Evolutionary conservation across 2,797 vertebrate species (phyloP).

Genomic region (Echiichthys vipera): DNA sequence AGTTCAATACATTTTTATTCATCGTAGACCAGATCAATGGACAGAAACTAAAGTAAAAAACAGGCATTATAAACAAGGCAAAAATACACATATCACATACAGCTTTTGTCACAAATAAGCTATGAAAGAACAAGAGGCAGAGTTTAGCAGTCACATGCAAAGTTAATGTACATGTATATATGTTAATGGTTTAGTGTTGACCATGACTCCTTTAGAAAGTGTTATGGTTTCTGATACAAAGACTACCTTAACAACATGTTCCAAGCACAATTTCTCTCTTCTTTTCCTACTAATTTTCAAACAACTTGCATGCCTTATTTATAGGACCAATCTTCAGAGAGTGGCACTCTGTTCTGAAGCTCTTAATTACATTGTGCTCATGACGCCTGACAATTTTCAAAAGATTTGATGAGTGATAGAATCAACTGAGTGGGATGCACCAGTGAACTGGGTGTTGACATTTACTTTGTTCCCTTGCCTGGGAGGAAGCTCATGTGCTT

Average conservation of each 20-base stretch:
- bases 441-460: not conserved
- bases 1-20: not conserved
- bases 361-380: not conserved
- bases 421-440: not conserved
- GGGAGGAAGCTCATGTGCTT: not conserved
- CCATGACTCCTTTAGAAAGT: not conserved
- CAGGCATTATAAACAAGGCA: not conserved
- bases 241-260: not conserved
- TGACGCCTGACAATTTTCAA: not conserved
- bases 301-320: slow-evolving; percentile 25
- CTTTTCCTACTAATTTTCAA: not conserved
- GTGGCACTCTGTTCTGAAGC: not conserved
- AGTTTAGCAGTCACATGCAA: not conserved
- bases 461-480: not conserved
- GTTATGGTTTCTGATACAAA: slow-evolving; percentile 20
- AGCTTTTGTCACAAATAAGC: not conserved
- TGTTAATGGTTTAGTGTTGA: not conserved
- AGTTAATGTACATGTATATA: slow-evolving; percentile 5
- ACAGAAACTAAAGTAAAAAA: not conserved
- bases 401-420: not conserved
- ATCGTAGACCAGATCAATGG: not conserved
- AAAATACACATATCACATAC: not conserved
- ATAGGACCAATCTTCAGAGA: slow-evolving; percentile 10
- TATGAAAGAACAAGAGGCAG: not conserved
- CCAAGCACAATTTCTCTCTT: not conserved